Evolutionary conservation across 2,113 vertebrate species (phyloP), one percentile per base, ranked within the genome.

Genomic region (Spermophilus dauricus): DNA sequence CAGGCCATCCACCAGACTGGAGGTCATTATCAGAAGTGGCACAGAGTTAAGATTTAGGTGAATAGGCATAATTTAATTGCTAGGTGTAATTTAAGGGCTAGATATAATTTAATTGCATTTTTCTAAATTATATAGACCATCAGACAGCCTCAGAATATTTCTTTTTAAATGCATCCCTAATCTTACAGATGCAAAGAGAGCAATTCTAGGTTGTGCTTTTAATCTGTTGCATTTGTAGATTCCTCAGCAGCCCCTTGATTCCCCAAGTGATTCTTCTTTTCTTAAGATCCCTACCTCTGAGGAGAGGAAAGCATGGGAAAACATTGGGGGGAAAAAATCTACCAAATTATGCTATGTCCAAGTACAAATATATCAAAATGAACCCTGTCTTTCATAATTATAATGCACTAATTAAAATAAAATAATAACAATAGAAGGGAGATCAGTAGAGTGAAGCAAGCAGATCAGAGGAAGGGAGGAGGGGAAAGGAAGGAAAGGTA

Each of bases 11-110:
- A 72, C 32, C 77, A 93, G 30, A 37, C 22, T 48, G 34, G 32
- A 73, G 5, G 80, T 6, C n/a, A 70, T 24, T 67, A 81, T 37
- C 20, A 73, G 10, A 14, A 67, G 32, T 14, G 5, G 61, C 45
- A 32, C 32, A 58, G 9, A 67, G 18, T 34, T 45, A 91, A 72
- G 32, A 83, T 95, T 73, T 73, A 96, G 94, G 86, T 83, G 75
- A 95, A 51, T 67, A 48, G 16, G 1, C 92, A 89, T 24, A 65
- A 75, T 58, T 83, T 95, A 86, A 78, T 86, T 73, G 56, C 6
- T 77, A 67, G 0, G 1, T 94, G 86, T 24, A 70, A 75, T 58
- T 83, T 95, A 86, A 32, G 83, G 7, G 20, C 14, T 77, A 67
- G 0, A 2, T 92, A 89, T 24, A 70, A 75, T 58, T 83, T 95